Evolutionary conservation across 2,888 invertebrate species (phyloP), one percentile per base, ranked within the genome.

Genomic region (Limnephilus marmoratus): DNA sequence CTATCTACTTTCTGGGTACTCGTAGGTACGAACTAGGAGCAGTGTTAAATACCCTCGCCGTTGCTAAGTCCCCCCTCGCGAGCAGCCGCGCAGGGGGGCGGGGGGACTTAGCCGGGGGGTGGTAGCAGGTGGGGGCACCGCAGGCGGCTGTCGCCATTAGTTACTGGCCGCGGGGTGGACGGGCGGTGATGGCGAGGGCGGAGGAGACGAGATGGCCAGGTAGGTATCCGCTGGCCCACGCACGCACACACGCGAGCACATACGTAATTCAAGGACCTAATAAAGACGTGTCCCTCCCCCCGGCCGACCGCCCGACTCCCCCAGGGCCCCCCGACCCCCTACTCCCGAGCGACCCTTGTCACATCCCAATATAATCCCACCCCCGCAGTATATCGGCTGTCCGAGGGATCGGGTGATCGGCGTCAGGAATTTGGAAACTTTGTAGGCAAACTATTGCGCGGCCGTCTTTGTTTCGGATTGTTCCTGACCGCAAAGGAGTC

Each of bases 101-200:
- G 82, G 90, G 91, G 92, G 91, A 91, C 90, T 90, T 90, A 91
- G 34, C 37, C 83, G 68, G 68, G 68, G 18, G 92, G 49, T 49
- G 49, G 49, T 15, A 3, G 49, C 13, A 15, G 5, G 68, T 80
- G 91, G 92, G 92, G 85, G 91, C 82, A 90, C 87, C 91, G 91
- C 93, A 90, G 90, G 93, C 85, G 93, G 93, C 93, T 93, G 93
- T 93, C 93, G 93, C 93, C 93, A 93, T 93, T 93, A 93, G 93
- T 93, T 93, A 92, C 93, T 83, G 90, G 82, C 91, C 86, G 85
- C 53, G 90, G 91, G 88, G 68, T 34, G 91, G 91, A 53, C 29
- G 53, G 92, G 91, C 41, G 80, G 81, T 18, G 92, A 89, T 31
- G 18, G 92, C 68, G 86, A 90, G 88, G 24, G 24, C 37, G 85